These are phyloP conservation scores for Micropterix aruncella DNA, from an alignment of 2,888 invertebrate genomes.

Conservation along the genomic window DNA sequence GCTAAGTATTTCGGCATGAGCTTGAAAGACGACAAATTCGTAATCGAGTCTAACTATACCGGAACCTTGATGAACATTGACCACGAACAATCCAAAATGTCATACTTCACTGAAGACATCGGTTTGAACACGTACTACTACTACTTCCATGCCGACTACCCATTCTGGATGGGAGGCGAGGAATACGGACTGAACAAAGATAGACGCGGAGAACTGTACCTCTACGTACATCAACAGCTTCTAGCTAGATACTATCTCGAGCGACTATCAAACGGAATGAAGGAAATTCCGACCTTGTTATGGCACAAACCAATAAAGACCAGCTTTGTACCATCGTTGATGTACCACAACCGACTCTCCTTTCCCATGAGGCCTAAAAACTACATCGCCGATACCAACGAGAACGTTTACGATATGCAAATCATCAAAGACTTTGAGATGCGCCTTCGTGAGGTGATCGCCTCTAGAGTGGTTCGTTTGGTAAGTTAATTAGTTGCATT, in stretches of 20 bases:
- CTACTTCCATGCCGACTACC: conserved; percentile 43
- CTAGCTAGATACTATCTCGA: conserved; percentile 45
- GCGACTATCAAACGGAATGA: conserved; percentile 35
- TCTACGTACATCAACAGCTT: conserved; percentile 50
- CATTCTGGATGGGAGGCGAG: conserved; percentile 45
- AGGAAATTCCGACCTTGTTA: conserved; percentile 28
- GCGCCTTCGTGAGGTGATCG: conserved; percentile 42
- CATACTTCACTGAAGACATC: conserved; percentile 52
- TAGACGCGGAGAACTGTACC: conserved; percentile 38
- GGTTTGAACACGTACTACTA: conserved; percentile 48
- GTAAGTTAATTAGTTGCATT: conserved; percentile 16
- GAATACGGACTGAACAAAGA: conserved; percentile 18
- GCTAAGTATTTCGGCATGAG: conserved; percentile 20
- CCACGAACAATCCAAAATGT: conserved; percentile 39
- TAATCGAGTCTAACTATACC: conserved; percentile 49
- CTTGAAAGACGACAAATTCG: conserved; percentile 30
- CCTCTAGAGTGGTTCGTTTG: conserved; percentile 34
- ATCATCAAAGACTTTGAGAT: conserved; percentile 30
- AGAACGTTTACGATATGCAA: conserved; percentile 20
- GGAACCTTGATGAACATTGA: conserved; percentile 37
- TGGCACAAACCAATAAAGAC: conserved; percentile 28
- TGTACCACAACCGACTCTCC: conserved; percentile 38
- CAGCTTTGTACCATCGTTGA: conserved; percentile 44
- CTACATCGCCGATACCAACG: conserved; percentile 21
- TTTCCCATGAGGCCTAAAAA: conserved; percentile 36